Evolutionary conservation across 2,888 invertebrate species (phyloP).

Genomic region (Blastobasis adustella): DNA sequence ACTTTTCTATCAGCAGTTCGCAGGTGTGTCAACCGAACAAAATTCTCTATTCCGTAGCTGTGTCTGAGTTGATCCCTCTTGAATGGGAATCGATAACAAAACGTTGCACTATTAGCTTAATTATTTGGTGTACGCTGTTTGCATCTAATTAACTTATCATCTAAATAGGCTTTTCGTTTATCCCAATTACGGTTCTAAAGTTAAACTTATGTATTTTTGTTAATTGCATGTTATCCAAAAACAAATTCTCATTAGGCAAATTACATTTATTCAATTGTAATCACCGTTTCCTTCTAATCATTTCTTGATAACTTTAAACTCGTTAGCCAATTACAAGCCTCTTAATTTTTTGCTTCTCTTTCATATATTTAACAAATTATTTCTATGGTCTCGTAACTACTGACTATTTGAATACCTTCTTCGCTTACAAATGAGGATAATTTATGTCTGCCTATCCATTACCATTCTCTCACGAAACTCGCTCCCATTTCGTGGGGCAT

Average conservation of each 20-base stretch:
- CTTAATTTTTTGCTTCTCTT: no score
- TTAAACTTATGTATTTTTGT: no score
- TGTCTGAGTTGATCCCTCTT: conserved; percentile 17
- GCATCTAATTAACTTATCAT: conserved; percentile 31
- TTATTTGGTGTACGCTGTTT: conserved; percentile 29
- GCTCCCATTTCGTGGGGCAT: conserved; percentile 13
- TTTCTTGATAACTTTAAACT: no score
- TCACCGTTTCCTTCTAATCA: no score
- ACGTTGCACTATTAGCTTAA: conserved; percentile 28
- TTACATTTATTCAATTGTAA: no score
- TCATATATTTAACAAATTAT: no score
- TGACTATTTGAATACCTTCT: conserved; percentile 4
- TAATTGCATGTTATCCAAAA: no score
- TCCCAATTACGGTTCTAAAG: no score
- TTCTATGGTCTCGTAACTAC: not conserved
- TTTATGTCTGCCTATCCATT: conserved; percentile 4
- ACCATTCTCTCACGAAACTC: not conserved
- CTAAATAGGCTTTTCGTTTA: not conserved
- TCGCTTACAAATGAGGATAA: conserved; percentile 9
- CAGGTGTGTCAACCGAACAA: conserved; percentile 8
- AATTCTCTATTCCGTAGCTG: conserved; percentile 23
- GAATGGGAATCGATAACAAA: conserved; percentile 34
- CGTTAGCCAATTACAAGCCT: no score
- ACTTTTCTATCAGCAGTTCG: no score
- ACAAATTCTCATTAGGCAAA: no score